Percentiles rank a stretch among this genome's conserved stretches.
Evolutionary conservation across 1,140 invertebrate genomes (phyloP).

Genomic region (Brevipalpus yothersi): DNA sequence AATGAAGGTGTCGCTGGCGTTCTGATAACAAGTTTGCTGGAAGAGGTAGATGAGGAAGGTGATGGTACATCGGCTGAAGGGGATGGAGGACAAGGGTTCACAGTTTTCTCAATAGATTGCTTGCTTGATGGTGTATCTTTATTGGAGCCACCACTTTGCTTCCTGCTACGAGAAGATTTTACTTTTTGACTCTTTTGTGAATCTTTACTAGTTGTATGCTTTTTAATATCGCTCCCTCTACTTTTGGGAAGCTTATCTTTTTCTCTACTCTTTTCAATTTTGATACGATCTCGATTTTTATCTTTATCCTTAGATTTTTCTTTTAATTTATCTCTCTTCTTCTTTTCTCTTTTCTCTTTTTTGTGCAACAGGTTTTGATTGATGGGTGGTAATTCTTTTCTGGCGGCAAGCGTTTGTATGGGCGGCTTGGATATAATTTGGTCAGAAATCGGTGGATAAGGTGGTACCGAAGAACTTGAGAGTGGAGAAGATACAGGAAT

Average conservation of each 20-base stretch:
- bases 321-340: neutral
- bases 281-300: neutral
- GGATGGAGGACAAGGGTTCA: neutral
- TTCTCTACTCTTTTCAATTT: too few species aligned
- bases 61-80: neutral
- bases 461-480: neutral
- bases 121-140: too few species aligned
- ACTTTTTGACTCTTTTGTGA: too few species aligned
- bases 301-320: neutral
- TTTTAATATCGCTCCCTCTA: too few species aligned
- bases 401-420: neutral
- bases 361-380: neutral
- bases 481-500: neutral
- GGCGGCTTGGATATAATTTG: neutral
- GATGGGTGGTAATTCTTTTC: neutral
- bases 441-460: neutral
- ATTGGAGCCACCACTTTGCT: too few species aligned
- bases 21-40: neutral
- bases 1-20: constrained; percentile 13
- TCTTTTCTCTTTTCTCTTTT: neutral
- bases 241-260: too few species aligned
- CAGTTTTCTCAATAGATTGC: too few species aligned
- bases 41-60: neutral
- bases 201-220: too few species aligned
- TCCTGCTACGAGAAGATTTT: too few species aligned